Percentiles rank a stretch among this genome's conserved stretches.
Evolutionary conservation across 2,113 vertebrate species (phyloP).

Genomic region (Pelmatolapia mariae): DNA sequence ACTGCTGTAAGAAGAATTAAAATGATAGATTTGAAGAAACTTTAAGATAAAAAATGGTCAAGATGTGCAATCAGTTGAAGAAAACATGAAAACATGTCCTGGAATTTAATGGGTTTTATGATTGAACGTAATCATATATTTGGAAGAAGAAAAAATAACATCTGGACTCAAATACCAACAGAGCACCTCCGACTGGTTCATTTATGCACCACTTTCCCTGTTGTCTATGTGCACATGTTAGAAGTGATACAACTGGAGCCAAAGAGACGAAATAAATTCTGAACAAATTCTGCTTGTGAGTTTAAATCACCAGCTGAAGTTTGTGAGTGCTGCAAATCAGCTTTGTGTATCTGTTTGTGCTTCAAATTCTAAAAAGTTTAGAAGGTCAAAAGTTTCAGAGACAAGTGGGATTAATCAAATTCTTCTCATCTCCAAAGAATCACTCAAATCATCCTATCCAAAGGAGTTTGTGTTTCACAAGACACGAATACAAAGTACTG

Average conservation of each 20-base stretch:
- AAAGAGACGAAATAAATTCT: not conserved
- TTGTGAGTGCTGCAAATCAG: not conserved
- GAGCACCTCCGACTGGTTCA: not conserved
- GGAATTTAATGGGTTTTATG: not conserved
- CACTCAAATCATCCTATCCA: not conserved
- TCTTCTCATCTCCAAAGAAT: not conserved
- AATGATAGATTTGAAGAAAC: not conserved
- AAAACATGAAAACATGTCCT: not conserved
- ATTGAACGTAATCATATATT: not conserved
- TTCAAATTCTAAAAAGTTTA: not conserved
- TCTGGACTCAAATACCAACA: not conserved
- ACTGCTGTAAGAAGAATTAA: not conserved
- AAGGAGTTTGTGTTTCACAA: not conserved
- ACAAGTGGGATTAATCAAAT: not conserved
- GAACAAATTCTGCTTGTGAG: not conserved
- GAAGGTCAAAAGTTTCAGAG: not conserved
- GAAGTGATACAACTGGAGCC: not conserved
- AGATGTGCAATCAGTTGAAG: not conserved
- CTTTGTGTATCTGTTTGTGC: not conserved
- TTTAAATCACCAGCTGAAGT: not conserved
- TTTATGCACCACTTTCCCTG: not conserved
- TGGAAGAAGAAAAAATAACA: not conserved
- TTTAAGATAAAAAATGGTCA: not conserved
- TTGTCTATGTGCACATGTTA: not conserved
- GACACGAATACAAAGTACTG: no score